Conservation (phyloP, 2,797 vertebrate genomes). For the Poeciliopsis turneri region DNA sequence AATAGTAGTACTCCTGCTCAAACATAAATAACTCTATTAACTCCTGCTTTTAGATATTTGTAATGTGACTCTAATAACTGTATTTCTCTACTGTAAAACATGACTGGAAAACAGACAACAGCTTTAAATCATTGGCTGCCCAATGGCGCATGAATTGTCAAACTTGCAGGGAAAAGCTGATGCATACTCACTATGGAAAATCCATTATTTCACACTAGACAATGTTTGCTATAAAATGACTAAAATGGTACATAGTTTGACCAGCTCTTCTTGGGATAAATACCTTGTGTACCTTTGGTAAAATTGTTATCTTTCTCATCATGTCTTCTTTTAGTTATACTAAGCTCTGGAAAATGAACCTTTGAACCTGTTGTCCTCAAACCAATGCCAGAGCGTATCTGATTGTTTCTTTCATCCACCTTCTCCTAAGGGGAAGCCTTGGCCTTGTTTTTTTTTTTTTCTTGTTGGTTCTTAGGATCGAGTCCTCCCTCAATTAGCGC, state of each 20-base stretch:
- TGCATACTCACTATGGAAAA: neutral
- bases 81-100: neutral
- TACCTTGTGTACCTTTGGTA: neutral
- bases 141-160: neutral
- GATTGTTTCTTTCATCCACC: neutral
- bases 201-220: neutral
- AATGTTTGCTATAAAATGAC: neutral
- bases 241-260: neutral
- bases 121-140: neutral
- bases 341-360: neutral
- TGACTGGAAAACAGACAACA: neutral
- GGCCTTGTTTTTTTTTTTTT: conserved; percentile 17
- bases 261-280: neutral
- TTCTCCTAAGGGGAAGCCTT: neutral
- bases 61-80: neutral
- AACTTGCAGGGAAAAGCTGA: neutral
- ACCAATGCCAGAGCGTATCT: neutral
- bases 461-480: conserved; percentile 35
- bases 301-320: neutral
- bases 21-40: neutral
- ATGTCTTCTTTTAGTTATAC: neutral
- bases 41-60: neutral
- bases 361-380: neutral
- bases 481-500: conserved; percentile 34
- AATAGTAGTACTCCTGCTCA: neutral